These are phyloP conservation scores for Pemphigus obesinymphae DNA, from an alignment of 1,140 invertebrate genomes.

Conservation along the genomic window DNA sequence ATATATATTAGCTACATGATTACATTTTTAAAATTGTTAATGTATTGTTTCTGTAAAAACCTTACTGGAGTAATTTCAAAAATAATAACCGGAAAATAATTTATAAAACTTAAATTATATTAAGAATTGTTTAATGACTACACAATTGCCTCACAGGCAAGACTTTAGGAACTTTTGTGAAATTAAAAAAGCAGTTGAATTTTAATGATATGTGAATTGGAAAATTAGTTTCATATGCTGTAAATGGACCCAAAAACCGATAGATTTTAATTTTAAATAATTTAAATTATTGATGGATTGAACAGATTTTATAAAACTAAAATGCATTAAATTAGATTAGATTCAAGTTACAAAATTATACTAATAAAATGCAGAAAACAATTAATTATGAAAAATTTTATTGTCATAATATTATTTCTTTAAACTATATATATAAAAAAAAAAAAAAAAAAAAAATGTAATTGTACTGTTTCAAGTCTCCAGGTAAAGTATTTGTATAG, in stretches of 20 bases:
- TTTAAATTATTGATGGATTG: neutral
- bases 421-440: neutral
- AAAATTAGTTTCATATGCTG: neutral
- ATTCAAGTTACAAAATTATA: neutral
- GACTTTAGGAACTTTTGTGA: conserved; percentile 34
- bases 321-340: neutral
- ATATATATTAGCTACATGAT: too few relatives aligned
- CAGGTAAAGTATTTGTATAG: neutral
- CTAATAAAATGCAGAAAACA: conserved; percentile 18
- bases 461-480: conserved; percentile 21
- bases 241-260: conserved; percentile 37
- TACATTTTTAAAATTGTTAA: neutral
- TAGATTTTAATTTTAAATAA: neutral
- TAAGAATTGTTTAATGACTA: conserved; percentile 33
- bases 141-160: conserved; percentile 12
- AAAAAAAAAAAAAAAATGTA: neutral
- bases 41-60: neutral
- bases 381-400: neutral
- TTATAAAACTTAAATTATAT: conserved; percentile 21
- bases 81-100: conserved; percentile 10
- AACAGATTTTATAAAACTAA: neutral
- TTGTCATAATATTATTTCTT: neutral
- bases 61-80: neutral
- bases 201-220: conserved; percentile 25
- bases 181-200: neutral